These are phyloP conservation scores for Pharmacophagus antenor DNA, from an alignment of 2,888 invertebrate genomes.

Conservation along the genomic window DNA sequence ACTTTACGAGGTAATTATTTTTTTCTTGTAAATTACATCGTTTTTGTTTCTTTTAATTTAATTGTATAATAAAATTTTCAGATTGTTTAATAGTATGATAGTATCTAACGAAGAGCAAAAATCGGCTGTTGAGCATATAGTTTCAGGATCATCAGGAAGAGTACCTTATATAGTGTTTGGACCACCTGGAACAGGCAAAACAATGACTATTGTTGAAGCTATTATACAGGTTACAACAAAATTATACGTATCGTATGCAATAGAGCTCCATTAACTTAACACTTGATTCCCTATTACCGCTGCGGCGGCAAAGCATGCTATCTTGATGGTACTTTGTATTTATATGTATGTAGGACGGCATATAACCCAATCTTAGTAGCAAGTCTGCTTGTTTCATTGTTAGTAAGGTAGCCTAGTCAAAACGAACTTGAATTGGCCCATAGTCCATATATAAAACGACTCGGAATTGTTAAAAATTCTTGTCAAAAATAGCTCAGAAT, in stretches of 20 bases:
- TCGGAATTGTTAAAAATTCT: no score
- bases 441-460: no score
- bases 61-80: constrained; percentile 31
- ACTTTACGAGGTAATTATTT: no score
- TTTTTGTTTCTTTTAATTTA: background rate
- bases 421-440: no score
- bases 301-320: no score
- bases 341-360: no score
- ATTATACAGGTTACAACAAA: constrained; percentile 56
- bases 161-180: constrained; percentile 90
- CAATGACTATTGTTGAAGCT: constrained; percentile 69
- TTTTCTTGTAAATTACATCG: no score
- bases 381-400: no score
- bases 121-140: constrained; percentile 77
- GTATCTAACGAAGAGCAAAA: constrained; percentile 48
- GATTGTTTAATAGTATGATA: constrained; percentile 55
- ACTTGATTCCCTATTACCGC: background rate
- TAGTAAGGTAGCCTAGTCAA: no score
- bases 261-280: background rate
- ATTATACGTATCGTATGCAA: background rate
- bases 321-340: no score
- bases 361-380: no score
- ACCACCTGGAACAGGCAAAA: constrained; percentile 90
- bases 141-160: constrained; percentile 79
- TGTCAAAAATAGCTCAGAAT: no score